Evolutionary conservation across 2,113 vertebrate genomes (phyloP).

Genomic region (Cyphomyrus plagiostoma): DNA sequence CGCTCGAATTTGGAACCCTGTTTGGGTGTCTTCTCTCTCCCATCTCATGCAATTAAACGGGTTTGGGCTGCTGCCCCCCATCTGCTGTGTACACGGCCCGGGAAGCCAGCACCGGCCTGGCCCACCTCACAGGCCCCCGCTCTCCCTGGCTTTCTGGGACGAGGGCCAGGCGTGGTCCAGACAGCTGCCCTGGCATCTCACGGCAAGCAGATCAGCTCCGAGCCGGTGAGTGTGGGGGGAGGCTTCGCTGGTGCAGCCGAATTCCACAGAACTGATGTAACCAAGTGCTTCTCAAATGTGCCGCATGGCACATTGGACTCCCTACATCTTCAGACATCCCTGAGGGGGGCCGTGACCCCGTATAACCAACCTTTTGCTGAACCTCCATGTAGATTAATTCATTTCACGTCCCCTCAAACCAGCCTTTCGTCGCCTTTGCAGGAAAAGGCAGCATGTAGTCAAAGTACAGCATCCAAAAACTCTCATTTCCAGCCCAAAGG

Average conservation of each 20-base stretch:
- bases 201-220: constrained; percentile 1
- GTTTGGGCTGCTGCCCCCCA: constrained; percentile 3
- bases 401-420: not conserved
- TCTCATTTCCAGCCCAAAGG: not conserved
- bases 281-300: not conserved
- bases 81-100: not conserved
- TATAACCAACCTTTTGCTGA: not conserved
- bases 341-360: not conserved
- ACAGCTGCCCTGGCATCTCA: constrained; percentile 53
- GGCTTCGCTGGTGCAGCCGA: not conserved
- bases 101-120: not conserved
- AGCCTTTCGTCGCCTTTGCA: not conserved
- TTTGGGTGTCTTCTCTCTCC: not conserved
- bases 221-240: not conserved
- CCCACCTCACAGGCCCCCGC: not conserved
- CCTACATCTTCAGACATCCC: not conserved
- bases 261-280: constrained; percentile 12
- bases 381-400: not conserved
- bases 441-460: not conserved
- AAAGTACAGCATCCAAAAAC: not conserved
- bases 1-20: not conserved
- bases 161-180: constrained; percentile 51
- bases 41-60: constrained; percentile 10
- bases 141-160: constrained; percentile 50
- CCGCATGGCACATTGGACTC: not conserved